Base-by-base conservation (phyloP, 2,888 invertebrate species). In the Bibio marci region DNA sequence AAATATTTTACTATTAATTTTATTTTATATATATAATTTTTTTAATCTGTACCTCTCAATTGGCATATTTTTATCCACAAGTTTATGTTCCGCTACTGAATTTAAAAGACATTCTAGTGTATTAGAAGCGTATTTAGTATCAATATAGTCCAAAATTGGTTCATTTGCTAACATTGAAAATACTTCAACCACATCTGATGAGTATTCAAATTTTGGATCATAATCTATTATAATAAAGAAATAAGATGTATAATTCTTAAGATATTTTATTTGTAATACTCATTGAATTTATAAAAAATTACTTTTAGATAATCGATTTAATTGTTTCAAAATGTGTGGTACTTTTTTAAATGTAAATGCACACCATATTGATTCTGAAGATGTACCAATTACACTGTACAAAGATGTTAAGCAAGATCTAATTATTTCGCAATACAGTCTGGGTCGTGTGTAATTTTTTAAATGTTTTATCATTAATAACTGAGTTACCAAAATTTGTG, bases 311-410 rank as follows among this genome's bases (percentile, higher is more conserved):
- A 67, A 56, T 27, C 67, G 67, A 47, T 79, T 74, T 33, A 83
- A 57, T 45, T 77, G 73, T 41, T 76, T 73, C 34, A 90, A 67
- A 35, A 87, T 75, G 51, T 80, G 76, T 1, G 88, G 87, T 37
- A 92, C 75, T 66, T 92, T 92, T 8, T 94, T 69, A 54, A 91
- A 92, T 1, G 86, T 85, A 55, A 92, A 91, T 10, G 92, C 90
- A 12, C 88, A 87, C 90, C 92, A 92, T 50, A 88, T 75, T 4
- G 88, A 79, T 52, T 91, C 90, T 48, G 83, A 81, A 8, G 79
- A 73, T 33, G 80, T 81, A 48, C 80, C 82, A 38, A 79, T 77
- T 0, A 81, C 81, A 58, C 90, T 87, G 52, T 87, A 80, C 4
- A 94, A 62, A n/a, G 87, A 86, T 52, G 92, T 76, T 42, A 92